These are phyloP conservation scores for Nothura maculosa DNA, from an alignment of 2,797 vertebrate species.

Conservation along the genomic window DNA sequence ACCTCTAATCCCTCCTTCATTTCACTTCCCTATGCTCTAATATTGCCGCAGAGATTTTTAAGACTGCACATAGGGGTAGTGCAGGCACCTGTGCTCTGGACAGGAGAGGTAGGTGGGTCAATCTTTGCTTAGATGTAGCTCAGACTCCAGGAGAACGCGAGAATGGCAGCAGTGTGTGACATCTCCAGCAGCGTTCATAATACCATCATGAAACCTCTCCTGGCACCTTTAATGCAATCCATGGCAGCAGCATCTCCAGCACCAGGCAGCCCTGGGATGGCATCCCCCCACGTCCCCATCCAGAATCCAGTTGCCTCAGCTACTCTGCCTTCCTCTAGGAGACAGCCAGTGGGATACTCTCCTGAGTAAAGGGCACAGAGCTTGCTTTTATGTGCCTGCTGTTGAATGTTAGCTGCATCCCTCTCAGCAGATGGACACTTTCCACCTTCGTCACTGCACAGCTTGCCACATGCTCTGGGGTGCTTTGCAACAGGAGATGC, in stretches of 20 bases:
- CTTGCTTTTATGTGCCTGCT: neutral
- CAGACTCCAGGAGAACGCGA: fast-evolving
- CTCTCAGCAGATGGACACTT: neutral
- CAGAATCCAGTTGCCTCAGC: neutral
- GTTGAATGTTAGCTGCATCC: neutral
- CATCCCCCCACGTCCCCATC: neutral
- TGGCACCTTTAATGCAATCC: neutral
- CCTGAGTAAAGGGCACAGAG: neutral
- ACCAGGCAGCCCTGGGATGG: neutral
- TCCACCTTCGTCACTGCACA: neutral
- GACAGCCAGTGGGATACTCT: neutral
- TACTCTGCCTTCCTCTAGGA: neutral
- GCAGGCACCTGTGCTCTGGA: neutral
- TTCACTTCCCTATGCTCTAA: neutral
- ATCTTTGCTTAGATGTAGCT: neutral
- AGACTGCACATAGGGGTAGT: neutral
- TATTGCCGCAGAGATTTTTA: fast-evolving
- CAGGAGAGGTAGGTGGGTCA: fast-evolving
- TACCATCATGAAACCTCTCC: fast-evolving
- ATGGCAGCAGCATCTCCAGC: neutral
- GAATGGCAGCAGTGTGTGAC: neutral
- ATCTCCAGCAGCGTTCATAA: neutral
- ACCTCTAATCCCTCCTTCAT: neutral
- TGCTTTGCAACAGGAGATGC: fast-evolving
- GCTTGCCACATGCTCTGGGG: fast-evolving